phyloP scores from a whole-genome alignment of 2,888 invertebrate species.

The Zaprionus obscuricornis region DNA sequence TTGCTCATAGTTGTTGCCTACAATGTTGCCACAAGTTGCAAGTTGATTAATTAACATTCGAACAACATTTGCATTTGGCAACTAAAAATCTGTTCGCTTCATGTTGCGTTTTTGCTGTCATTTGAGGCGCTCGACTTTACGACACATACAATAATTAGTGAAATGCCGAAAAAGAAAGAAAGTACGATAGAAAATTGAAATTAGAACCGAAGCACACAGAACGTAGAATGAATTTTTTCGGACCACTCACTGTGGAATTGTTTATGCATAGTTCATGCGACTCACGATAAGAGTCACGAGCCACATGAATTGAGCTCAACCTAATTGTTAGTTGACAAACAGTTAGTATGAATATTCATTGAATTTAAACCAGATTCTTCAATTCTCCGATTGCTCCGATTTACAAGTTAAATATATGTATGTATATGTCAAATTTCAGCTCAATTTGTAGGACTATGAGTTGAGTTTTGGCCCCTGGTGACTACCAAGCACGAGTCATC shows the following conservation, averaged over 20 bases:
- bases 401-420: neutral
- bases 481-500: slow-evolving; percentile 23
- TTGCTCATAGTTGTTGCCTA: slow-evolving; percentile 26
- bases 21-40: slow-evolving; percentile 60
- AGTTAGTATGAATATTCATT: slow-evolving; percentile 8
- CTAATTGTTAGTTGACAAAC: slow-evolving; percentile 51
- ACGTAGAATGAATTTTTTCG: neutral
- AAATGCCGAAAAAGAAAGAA: too few relatives aligned
- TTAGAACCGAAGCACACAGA: neutral
- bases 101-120: slow-evolving; percentile 63
- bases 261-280: slow-evolving; percentile 14
- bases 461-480: slow-evolving; percentile 8
- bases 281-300: slow-evolving; percentile 53
- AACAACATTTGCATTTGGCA: slow-evolving; percentile 44
- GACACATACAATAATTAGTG: too few relatives aligned
- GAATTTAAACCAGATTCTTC: slow-evolving; percentile 5
- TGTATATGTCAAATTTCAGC: slow-evolving; percentile 10
- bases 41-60: slow-evolving; percentile 65
- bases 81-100: slow-evolving; percentile 43
- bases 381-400: slow-evolving; percentile 18
- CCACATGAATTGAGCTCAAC: slow-evolving; percentile 34
- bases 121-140: slow-evolving; percentile 63
- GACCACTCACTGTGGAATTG: slow-evolving; percentile 71
- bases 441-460: slow-evolving; percentile 7
- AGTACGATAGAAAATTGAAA: slow-evolving; percentile 52